phyloP scores from a whole-genome alignment of 2,113 vertebrate genomes.

The Sceloporus undulatus region DNA sequence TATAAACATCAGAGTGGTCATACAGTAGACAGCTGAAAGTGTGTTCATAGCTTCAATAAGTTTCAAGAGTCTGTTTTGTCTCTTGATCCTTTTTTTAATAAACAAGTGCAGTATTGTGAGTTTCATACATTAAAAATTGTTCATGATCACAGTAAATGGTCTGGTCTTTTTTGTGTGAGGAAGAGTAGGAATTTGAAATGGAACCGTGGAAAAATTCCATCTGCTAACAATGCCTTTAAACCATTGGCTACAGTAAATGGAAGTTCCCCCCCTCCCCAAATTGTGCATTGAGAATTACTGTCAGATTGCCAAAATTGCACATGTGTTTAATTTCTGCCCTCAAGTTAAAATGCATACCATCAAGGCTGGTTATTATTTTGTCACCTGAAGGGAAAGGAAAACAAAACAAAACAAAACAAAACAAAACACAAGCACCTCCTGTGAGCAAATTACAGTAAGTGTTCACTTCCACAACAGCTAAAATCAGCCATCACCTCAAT shows the following conservation, averaged over 20 bases:
- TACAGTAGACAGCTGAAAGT: not conserved
- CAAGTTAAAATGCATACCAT: not conserved
- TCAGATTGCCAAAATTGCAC: not conserved
- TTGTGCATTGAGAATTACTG: not conserved
- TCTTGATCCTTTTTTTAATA: too few species aligned
- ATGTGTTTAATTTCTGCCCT: too few species aligned
- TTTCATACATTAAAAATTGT: not conserved
- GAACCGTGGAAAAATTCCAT: not conserved
- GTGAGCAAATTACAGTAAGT: too few species aligned
- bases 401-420: not conserved
- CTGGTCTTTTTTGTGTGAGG: not conserved
- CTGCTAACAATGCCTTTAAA: not conserved
- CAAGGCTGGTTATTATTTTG: not conserved
- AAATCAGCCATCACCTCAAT: not conserved
- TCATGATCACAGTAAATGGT: not conserved
- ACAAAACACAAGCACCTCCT: not conserved
- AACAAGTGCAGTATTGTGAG: not conserved
- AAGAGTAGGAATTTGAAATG: not conserved
- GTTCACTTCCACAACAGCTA: not conserved
- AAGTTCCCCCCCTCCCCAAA: not conserved
- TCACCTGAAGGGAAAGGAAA: not conserved
- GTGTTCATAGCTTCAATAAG: not conserved
- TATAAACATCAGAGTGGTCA: not conserved
- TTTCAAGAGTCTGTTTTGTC: not conserved
- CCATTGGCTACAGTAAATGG: not conserved